Conservation (phyloP, 2,113 vertebrate genomes). For the Rynchops niger region DNA sequence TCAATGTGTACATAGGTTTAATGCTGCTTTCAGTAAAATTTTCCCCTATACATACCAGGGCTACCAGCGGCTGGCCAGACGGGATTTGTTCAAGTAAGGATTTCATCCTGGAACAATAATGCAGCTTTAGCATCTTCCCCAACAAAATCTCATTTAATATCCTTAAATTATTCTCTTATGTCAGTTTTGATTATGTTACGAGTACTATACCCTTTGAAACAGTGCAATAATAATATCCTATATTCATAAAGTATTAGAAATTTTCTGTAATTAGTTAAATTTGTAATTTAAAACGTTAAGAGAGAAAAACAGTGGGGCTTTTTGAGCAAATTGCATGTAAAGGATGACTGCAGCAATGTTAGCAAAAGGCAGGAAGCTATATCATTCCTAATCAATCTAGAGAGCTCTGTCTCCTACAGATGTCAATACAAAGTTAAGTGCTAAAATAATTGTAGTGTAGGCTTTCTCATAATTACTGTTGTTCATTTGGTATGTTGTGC, state of each 20-base stretch:
- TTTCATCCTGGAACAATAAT: slow-evolving; percentile 5
- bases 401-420: slow-evolving; percentile 71
- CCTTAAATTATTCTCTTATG: neutral
- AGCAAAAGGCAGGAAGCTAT: slow-evolving; percentile 58
- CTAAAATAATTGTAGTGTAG: slow-evolving; percentile 76
- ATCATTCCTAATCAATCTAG: slow-evolving; percentile 71
- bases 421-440: slow-evolving; percentile 76
- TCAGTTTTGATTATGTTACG: neutral
- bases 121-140: neutral
- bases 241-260: slow-evolving; percentile 2
- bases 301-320: neutral
- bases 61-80: neutral
- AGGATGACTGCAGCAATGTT: slow-evolving; percentile 42
- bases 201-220: neutral
- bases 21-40: neutral
- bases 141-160: slow-evolving; percentile 8
- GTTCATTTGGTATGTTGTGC: slow-evolving; percentile 62
- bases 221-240: neutral
- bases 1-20: neutral
- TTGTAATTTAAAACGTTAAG: slow-evolving; percentile 53
- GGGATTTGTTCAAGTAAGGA: slow-evolving; percentile 15
- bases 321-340: slow-evolving; percentile 34
- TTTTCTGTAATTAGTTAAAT: neutral
- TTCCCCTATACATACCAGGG: neutral
- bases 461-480: slow-evolving; percentile 75